Percentiles rank a stretch among this genome's conserved stretches.
Evolutionary conservation across 2,888 invertebrate species (phyloP).

Genomic region (Drosophila anomelani): DNA sequence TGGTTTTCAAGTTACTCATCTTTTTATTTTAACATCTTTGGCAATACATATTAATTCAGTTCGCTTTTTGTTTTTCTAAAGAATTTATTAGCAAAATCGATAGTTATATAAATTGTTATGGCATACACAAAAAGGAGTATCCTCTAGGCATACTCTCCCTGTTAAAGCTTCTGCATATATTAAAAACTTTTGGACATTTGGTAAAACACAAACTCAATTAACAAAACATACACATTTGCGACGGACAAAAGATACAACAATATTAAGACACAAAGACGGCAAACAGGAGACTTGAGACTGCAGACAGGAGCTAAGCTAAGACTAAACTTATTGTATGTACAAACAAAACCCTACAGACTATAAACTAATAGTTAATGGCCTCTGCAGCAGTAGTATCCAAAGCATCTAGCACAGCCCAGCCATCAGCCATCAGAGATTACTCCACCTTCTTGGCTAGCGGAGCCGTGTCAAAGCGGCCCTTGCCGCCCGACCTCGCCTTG

Average conservation of each 20-base stretch:
- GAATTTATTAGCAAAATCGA: constrained; percentile 12
- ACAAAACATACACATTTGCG: constrained; percentile 3
- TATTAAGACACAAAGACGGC: not conserved
- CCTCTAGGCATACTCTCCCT: constrained; percentile 10
- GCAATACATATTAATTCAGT: not conserved
- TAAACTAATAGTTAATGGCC: constrained; percentile 38
- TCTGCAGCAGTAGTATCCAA: constrained; percentile 31
- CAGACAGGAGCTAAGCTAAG: not conserved
- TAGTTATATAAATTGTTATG: not conserved
- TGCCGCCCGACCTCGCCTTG: constrained; percentile 29
- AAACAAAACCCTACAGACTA: constrained; percentile 36
- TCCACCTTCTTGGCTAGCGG: constrained; percentile 39
- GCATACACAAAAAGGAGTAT: constrained; percentile 7
- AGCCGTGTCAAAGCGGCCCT: constrained; percentile 28
- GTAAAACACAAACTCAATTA: not conserved
- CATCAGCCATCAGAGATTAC: constrained; percentile 13
- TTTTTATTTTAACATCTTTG: not conserved
- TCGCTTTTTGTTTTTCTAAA: not conserved
- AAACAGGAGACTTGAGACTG: constrained; percentile 5
- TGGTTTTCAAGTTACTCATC: constrained; percentile 1
- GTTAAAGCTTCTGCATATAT: constrained; percentile 2
- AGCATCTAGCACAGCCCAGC: not conserved
- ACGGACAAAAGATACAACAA: not conserved
- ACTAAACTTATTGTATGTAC: constrained; percentile 40
- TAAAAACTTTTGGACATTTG: constrained; percentile 4